Conservation (phyloP, 2,113 vertebrate genomes). For the Bagarius yarrelli region DNA sequence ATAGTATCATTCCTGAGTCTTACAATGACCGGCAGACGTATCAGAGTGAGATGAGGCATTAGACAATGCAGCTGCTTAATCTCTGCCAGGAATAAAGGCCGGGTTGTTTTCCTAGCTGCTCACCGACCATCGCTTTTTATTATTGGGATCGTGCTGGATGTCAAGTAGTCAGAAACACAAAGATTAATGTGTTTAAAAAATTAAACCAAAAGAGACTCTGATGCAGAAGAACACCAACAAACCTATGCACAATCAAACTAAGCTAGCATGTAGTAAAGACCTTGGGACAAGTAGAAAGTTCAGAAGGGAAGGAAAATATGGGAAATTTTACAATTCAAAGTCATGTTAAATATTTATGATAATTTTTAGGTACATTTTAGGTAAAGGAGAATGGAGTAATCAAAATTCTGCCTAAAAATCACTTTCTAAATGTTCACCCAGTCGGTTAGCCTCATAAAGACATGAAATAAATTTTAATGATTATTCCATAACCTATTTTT, state of each 20-base stretch:
- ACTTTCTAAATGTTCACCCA: slow-evolving; percentile 18
- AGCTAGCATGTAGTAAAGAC: not conserved
- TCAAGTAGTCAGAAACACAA: slow-evolving; percentile 36
- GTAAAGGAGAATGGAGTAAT: not conserved
- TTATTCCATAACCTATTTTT: slow-evolving; percentile 31
- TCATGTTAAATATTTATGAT: not conserved
- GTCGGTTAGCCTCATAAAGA: slow-evolving; percentile 15
- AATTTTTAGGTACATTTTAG: not conserved
- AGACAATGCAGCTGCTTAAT: slow-evolving; percentile 42
- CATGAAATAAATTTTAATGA: slow-evolving; percentile 41
- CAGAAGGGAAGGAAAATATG: not conserved
- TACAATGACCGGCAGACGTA: slow-evolving; percentile 8
- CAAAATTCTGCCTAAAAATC: slow-evolving; percentile 14
- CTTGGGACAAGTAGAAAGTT: not conserved
- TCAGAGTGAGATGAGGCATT: slow-evolving; percentile 33
- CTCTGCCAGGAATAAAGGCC: slow-evolving; percentile 40
- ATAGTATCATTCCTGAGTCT: slow-evolving; percentile 3
- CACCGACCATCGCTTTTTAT: slow-evolving; percentile 31
- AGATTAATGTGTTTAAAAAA: slow-evolving; percentile 30
- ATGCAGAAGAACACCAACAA: not conserved
- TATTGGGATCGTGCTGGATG: slow-evolving; percentile 47
- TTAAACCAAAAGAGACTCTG: not conserved
- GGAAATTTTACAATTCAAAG: slow-evolving; percentile 17
- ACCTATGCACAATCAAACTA: not conserved
- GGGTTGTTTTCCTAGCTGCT: slow-evolving; percentile 36